These are phyloP conservation scores for Tragelaphus strepsiceros DNA, from an alignment of 2,113 vertebrate species.

Conservation along the genomic window DNA sequence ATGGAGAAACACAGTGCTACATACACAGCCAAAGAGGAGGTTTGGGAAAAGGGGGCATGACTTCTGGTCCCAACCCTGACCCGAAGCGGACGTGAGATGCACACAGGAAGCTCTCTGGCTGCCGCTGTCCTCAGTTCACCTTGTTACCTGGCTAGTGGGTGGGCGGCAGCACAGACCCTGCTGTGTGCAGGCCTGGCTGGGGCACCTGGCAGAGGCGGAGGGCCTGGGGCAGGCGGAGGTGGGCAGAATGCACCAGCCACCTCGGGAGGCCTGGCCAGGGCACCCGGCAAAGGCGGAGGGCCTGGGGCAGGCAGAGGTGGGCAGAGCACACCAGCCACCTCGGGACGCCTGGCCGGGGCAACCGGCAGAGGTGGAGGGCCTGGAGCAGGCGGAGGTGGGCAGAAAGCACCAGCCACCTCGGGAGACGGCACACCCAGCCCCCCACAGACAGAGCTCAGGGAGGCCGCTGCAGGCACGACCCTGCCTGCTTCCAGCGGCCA, in stretches of 20 bases:
- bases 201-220: not conserved
- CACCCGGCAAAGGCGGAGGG: not conserved
- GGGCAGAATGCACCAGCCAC: no score
- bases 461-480: fast-evolving
- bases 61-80: not conserved
- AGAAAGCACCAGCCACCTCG: not conserved
- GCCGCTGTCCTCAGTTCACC: not conserved
- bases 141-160: not conserved
- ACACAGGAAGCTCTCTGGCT: not conserved
- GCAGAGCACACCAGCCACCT: not conserved
- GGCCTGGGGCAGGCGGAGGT: not conserved
- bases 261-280: no score
- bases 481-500: not conserved
- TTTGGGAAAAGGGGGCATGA: no score
- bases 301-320: not conserved
- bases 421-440: not conserved
- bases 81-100: fast-evolving
- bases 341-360: not conserved
- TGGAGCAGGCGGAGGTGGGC: not conserved
- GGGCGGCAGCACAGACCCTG: not conserved
- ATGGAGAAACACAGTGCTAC: not conserved
- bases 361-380: not conserved
- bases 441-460: not conserved
- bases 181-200: not conserved
- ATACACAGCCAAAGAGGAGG: not conserved